phyloP scores from a whole-genome alignment of 2,113 vertebrate species.

The Macrotis lagotis region DNA sequence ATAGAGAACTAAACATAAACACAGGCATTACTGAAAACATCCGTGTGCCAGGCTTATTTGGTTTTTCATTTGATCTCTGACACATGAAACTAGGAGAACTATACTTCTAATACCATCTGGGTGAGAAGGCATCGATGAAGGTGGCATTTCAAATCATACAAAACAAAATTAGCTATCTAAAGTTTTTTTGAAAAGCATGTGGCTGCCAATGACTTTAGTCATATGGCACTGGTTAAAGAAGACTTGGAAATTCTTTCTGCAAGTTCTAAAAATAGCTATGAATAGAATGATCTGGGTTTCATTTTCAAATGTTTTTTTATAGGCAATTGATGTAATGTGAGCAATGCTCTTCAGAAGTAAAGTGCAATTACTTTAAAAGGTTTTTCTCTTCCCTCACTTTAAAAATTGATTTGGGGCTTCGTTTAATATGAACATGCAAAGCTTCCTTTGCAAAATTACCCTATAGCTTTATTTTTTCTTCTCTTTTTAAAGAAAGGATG shows the following conservation, averaged over 20 bases:
- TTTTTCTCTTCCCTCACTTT: neutral
- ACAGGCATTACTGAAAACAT: neutral
- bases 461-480: neutral
- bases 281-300: constrained; percentile 23
- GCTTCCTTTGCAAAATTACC: neutral
- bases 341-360: neutral
- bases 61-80: neutral
- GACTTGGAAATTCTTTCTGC: neutral
- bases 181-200: no score
- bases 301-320: neutral
- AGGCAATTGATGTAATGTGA: neutral
- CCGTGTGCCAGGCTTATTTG: neutral
- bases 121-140: neutral
- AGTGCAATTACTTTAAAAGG: neutral
- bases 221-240: constrained; percentile 5
- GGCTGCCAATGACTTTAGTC: constrained; percentile 9
- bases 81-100: neutral
- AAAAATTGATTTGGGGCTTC: constrained; percentile 9
- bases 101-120: neutral
- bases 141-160: neutral
- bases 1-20: neutral
- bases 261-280: constrained; percentile 12
- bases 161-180: constrained; percentile 12
- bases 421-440: neutral
- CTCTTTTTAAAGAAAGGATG: neutral